phyloP scores from a whole-genome alignment of 2,113 vertebrate genomes.

The Amia ocellicauda region DNA sequence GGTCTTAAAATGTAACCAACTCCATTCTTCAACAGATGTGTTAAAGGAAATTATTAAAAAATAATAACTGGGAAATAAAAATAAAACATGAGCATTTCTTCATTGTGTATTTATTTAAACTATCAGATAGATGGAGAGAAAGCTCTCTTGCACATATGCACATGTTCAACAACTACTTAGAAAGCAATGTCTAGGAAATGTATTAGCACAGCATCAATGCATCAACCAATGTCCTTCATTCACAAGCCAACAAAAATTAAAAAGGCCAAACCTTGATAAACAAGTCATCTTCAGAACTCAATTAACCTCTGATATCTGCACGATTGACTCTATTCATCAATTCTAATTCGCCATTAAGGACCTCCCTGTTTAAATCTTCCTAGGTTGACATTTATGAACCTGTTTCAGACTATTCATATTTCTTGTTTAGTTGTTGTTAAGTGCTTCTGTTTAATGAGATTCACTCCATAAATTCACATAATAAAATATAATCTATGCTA shows the following conservation, averaged over 20 bases:
- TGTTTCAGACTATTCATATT: constrained; percentile 7
- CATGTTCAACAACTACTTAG: too few relatives aligned
- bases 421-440: constrained; percentile 8
- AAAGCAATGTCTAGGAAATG: too few relatives aligned
- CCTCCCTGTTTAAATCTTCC: constrained; percentile 3
- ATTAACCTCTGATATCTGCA: constrained; percentile 12
- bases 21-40: too few relatives aligned
- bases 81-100: too few relatives aligned
- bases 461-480: background rate
- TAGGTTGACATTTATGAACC: background rate
- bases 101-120: too few relatives aligned
- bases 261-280: background rate
- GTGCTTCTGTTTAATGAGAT: background rate
- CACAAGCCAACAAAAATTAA: too few relatives aligned
- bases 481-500: background rate
- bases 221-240: too few relatives aligned
- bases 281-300: background rate
- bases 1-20: too few relatives aligned
- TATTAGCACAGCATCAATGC: background rate
- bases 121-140: too few relatives aligned
- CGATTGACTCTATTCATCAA: constrained; percentile 11
- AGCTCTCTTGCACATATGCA: too few relatives aligned
- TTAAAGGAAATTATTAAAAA: too few relatives aligned
- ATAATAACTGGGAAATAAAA: too few relatives aligned
- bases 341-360: constrained; percentile 9